A percentile compares a stretch with the other conserved stretches of the same genome.
Conservation (phyloP, 1,140 invertebrate species). For the Microplitis demolitor region DNA sequence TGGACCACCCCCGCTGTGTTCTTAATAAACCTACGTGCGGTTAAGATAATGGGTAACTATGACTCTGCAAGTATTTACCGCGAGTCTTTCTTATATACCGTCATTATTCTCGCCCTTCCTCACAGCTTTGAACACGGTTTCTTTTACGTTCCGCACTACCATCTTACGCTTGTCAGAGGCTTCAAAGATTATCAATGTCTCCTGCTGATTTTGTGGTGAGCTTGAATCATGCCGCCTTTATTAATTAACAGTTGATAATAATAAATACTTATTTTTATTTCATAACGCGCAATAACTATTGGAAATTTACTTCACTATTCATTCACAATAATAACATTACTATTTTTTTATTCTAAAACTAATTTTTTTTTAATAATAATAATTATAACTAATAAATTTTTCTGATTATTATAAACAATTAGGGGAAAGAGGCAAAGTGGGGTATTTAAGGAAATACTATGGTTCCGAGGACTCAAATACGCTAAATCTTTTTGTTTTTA, state of each 20-base stretch:
- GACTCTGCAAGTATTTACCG: constrained; percentile 25
- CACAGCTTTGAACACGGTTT: background rate
- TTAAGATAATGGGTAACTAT: constrained; percentile 26
- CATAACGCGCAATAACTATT: too few relatives aligned
- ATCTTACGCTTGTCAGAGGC: constrained; percentile 21
- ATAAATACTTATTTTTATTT: too few relatives aligned
- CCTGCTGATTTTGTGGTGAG: constrained; percentile 2
- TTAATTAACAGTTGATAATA: background rate
- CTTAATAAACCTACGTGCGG: constrained; percentile 25
- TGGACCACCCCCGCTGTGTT: constrained; percentile 29
- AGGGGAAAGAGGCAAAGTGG: too few relatives aligned
- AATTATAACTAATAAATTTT: too few relatives aligned
- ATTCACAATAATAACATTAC: too few relatives aligned
- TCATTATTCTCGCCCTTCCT: background rate
- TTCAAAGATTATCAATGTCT: constrained; percentile 15
- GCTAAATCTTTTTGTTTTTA: too few relatives aligned
- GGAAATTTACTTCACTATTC: too few relatives aligned
- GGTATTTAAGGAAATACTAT: too few relatives aligned
- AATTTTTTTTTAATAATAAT: too few relatives aligned
- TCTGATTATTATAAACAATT: too few relatives aligned
- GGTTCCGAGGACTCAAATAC: too few relatives aligned
- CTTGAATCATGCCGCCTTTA: background rate
- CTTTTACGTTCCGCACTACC: constrained; percentile 10
- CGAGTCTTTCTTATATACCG: background rate
- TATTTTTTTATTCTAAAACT: too few relatives aligned